Evolutionary conservation across 2,113 vertebrate genomes (phyloP).

Genomic region (Hystrix brachyura): DNA sequence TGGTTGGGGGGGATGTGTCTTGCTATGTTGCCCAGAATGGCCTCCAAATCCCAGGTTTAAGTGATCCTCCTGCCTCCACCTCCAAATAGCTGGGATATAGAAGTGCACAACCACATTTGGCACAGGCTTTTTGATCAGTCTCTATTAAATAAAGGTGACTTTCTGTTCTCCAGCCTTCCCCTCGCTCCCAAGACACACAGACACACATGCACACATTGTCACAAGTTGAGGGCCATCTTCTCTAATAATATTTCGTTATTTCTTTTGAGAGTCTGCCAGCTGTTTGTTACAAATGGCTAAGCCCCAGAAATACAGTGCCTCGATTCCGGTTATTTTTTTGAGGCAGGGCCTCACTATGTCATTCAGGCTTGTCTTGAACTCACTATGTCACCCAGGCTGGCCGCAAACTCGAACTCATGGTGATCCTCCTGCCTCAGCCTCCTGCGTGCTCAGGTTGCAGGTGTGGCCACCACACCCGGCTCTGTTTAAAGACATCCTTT

Average conservation of each 20-base stretch:
- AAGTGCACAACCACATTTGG: neutral
- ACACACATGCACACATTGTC: neutral
- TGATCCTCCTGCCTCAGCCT: neutral
- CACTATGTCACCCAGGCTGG: neutral
- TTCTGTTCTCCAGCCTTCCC: neutral
- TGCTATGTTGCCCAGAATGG: neutral
- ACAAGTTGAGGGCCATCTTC: neutral
- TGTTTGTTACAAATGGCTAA: constrained; percentile 13
- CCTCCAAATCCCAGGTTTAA: neutral
- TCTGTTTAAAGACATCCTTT: neutral
- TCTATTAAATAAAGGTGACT: neutral
- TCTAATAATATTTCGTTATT: neutral
- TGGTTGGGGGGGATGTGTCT: neutral
- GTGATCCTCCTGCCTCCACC: neutral
- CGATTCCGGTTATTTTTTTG: neutral
- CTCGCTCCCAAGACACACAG: neutral
- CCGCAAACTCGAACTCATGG: neutral
- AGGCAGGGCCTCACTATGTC: neutral
- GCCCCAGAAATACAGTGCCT: neutral
- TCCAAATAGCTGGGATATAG: neutral
- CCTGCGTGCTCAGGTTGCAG: neutral
- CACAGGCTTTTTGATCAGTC: neutral
- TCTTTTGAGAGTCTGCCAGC: constrained; percentile 12
- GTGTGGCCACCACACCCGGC: neutral
- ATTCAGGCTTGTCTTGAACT: neutral